phyloP scores from a whole-genome alignment of 1,140 invertebrate species.

The Berghia stephanieae region DNA sequence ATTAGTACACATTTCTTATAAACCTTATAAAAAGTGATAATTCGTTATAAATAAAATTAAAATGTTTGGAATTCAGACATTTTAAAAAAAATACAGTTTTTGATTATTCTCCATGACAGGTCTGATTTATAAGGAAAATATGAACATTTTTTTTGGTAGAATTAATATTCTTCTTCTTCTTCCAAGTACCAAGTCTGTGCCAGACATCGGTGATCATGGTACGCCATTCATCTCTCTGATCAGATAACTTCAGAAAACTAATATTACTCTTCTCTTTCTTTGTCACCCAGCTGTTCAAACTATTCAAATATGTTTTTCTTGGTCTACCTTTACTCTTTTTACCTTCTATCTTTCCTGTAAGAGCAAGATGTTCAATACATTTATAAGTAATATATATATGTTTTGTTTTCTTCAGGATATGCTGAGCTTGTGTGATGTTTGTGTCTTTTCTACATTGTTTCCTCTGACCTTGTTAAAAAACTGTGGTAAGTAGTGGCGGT shows the following conservation, averaged over 20 bases:
- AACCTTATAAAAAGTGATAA: too few relatives aligned
- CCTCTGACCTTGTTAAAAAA: conserved; percentile 28
- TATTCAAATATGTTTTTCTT: too few relatives aligned
- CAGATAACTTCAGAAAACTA: too few relatives aligned
- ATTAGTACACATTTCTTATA: too few relatives aligned
- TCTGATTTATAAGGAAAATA: neutral
- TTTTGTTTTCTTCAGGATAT: conserved; percentile 29
- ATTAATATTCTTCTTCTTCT: neutral
- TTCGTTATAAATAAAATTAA: too few relatives aligned
- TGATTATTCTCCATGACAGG: neutral
- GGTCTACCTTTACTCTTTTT: too few relatives aligned
- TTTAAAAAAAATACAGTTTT: neutral
- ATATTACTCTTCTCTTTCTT: too few relatives aligned
- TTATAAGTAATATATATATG: neutral
- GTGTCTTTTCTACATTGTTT: conserved; percentile 38
- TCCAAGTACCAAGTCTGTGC: too few relatives aligned
- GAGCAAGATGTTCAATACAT: neutral
- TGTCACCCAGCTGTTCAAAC: too few relatives aligned
- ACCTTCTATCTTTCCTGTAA: neutral
- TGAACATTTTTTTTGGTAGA: conserved; percentile 26
- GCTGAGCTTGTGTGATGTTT: conserved; percentile 29
- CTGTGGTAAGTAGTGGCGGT: neutral
- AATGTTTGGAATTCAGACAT: too few relatives aligned
- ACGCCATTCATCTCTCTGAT: too few relatives aligned
- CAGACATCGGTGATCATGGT: too few relatives aligned